A percentile compares a stretch with the other conserved stretches of the same genome.
Conservation (phyloP, 2,888 invertebrate genomes). For the Cataglyphis altisquamis region DNA sequence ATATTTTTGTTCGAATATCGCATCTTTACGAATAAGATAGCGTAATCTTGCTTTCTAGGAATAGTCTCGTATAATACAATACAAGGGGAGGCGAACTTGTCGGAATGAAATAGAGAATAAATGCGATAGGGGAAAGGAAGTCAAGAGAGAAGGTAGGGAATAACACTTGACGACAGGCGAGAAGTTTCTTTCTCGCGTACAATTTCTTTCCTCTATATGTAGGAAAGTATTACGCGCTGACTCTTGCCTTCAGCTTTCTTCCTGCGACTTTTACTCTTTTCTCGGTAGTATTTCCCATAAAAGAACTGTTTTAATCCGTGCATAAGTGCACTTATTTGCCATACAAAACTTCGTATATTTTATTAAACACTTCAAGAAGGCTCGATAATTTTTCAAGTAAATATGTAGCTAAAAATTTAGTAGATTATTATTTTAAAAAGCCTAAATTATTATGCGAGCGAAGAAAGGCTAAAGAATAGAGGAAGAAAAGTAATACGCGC, state of each 20-base stretch:
- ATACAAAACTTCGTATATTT: not conserved
- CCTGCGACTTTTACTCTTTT: slow-evolving; percentile 22
- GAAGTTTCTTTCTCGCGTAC: slow-evolving; percentile 51
- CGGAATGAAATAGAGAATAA: slow-evolving; percentile 62
- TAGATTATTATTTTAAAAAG: not conserved
- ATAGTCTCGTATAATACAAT: slow-evolving; percentile 12
- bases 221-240: slow-evolving; percentile 31
- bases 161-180: slow-evolving; percentile 68
- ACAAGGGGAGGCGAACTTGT: slow-evolving; percentile 21
- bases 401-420: not conserved
- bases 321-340: slow-evolving; percentile 12
- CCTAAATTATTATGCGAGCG: not conserved
- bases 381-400: not conserved
- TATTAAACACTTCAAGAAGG: not conserved
- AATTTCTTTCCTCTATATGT: slow-evolving; percentile 56
- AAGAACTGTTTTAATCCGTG: slow-evolving; percentile 26
- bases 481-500: not conserved
- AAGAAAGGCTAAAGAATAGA: not conserved
- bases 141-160: slow-evolving; percentile 59
- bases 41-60: slow-evolving; percentile 47
- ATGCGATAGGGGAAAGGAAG: slow-evolving; percentile 55
- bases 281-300: not conserved
- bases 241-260: slow-evolving; percentile 30
- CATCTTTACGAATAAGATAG: slow-evolving; percentile 8
- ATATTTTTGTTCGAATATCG: slow-evolving; percentile 8